Evolutionary conservation across 2,113 vertebrate species (phyloP).

Genomic region (Haemorhous mexicanus): DNA sequence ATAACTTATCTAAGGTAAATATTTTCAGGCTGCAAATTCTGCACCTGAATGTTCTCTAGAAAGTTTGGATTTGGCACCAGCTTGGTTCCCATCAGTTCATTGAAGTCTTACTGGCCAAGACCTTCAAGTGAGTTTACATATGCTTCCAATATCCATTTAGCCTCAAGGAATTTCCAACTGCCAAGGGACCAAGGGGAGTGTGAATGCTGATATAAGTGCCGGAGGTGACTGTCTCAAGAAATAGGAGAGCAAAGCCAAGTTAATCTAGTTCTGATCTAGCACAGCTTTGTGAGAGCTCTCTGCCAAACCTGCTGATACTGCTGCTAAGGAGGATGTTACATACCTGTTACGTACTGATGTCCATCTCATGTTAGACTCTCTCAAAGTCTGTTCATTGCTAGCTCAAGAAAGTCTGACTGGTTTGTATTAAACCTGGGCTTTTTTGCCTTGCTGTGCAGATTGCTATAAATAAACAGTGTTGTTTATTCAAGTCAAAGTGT

Average conservation of each 20-base stretch:
- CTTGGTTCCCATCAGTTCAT: conserved; percentile 6
- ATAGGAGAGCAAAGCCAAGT: conserved; percentile 2
- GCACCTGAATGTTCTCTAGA: neutral
- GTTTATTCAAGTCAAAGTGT: conserved; percentile 10
- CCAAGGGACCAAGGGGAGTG: neutral
- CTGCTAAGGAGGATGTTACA: neutral
- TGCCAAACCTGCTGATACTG: neutral
- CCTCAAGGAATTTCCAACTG: conserved; percentile 33
- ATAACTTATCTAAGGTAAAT: neutral
- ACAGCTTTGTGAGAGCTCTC: neutral
- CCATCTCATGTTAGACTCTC: neutral
- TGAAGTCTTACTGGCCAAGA: neutral
- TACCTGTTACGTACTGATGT: neutral
- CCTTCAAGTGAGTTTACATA: neutral
- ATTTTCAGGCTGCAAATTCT: neutral
- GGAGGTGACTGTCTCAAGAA: conserved; percentile 21
- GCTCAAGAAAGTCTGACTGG: neutral
- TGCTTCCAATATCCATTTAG: conserved; percentile 38
- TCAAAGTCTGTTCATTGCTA: neutral
- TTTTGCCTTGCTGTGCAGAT: neutral
- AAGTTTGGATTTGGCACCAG: neutral
- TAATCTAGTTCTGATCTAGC: conserved; percentile 34
- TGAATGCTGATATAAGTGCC: neutral
- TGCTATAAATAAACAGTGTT: neutral
- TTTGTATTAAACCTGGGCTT: neutral